Percentiles rank a stretch among this genome's conserved stretches.
Evolutionary conservation across 2,113 vertebrate genomes (phyloP).

Genomic region (Natator depressus): DNA sequence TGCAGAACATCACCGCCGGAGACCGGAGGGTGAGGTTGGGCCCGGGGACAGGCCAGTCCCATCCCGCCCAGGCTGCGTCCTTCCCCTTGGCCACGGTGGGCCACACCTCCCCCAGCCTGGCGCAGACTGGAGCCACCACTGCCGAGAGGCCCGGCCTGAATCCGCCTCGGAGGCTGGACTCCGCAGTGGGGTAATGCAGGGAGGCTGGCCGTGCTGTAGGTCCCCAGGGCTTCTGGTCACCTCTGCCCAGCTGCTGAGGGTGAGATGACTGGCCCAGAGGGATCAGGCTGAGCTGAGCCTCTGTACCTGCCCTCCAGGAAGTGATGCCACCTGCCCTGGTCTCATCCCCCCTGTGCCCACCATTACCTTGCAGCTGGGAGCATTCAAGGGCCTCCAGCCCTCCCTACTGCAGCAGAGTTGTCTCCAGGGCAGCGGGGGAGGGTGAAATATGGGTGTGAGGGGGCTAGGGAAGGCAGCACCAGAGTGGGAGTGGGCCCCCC

Average conservation of each 20-base stretch:
- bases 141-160: no score
- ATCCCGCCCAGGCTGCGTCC: background rate
- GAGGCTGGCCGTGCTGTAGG: background rate
- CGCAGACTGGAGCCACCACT: background rate
- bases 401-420: background rate
- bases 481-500: no score
- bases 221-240: background rate
- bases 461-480: background rate
- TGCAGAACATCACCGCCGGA: constrained; percentile 95
- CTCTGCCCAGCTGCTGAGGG: background rate
- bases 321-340: background rate
- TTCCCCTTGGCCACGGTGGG: rapidly evolving
- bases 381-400: background rate
- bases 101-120: rapidly evolving
- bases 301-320: background rate
- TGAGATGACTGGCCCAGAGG: rapidly evolving
- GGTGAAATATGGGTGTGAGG: background rate
- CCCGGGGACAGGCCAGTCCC: rapidly evolving
- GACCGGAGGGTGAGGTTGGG: constrained; percentile 83
- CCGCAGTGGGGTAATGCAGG: background rate
- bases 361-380: background rate
- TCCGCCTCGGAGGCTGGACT: background rate
- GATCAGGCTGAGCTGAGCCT: background rate
- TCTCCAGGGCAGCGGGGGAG: background rate
- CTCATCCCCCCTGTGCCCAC: background rate